Conservation (phyloP, 2,113 vertebrate genomes). For the Tychaedon coryphoeus region DNA sequence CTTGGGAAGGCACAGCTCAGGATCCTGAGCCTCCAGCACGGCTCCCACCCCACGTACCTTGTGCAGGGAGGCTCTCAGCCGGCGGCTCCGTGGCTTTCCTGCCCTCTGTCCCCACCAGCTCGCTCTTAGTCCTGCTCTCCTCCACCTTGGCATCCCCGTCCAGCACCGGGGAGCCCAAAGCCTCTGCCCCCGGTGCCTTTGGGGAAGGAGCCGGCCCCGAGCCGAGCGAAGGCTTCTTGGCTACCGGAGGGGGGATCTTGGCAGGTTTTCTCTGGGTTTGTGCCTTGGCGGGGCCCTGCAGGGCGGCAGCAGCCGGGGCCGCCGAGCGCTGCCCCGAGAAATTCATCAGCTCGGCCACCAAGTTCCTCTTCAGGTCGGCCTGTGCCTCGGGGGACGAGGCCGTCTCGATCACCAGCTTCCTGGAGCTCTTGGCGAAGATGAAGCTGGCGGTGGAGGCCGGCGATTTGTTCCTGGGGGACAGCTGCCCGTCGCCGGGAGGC, state of each 20-base stretch:
- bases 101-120: conserved; percentile 9
- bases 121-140: conserved; percentile 65
- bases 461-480: conserved; percentile 73
- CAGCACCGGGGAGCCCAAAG: not conserved
- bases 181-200: not conserved
- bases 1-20: not conserved
- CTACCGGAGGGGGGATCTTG: conserved; percentile 89
- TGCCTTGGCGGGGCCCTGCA: not conserved
- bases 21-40: not conserved
- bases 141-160: not conserved
- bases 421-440: conserved; percentile 89
- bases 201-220: not conserved
- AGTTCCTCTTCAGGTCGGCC: conserved; percentile 73
- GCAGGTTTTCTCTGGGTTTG: conserved; percentile 64
- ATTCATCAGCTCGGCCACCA: conserved; percentile 81
- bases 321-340: conserved; percentile 70
- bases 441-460: conserved; percentile 90
- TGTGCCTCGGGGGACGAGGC: conserved; percentile 70
- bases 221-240: conserved; percentile 83
- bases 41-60: conserved; percentile 24
- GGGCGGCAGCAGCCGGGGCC: not conserved
- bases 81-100: conserved; percentile 10
- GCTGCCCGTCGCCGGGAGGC: conserved; percentile 10
- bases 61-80: conserved; percentile 22
- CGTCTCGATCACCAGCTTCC: conserved; percentile 80